A percentile compares a stretch with the other conserved stretches of the same genome.
Evolutionary conservation across 1,140 invertebrate genomes (phyloP).

Genomic region (Dysdera silvatica): DNA sequence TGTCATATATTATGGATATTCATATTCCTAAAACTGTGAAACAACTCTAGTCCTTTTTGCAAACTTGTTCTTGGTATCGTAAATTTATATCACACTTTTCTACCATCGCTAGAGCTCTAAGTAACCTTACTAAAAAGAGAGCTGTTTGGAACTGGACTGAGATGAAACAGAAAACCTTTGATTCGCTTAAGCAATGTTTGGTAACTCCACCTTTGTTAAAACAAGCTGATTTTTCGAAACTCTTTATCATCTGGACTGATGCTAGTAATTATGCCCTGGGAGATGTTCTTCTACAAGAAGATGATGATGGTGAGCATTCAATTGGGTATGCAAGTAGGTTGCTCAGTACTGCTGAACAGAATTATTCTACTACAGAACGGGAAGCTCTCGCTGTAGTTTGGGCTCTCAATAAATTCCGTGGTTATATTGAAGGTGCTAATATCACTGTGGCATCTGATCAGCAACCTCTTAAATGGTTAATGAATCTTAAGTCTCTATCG

Average conservation of each 20-base stretch:
- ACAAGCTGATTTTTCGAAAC: background rate
- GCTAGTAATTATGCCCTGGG: slow-evolving; percentile 28
- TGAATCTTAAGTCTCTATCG: background rate
- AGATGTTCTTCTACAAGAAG: slow-evolving; percentile 36
- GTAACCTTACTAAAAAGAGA: too few relatives aligned
- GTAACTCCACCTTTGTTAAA: slow-evolving; percentile 4
- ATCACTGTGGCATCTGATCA: slow-evolving; percentile 37
- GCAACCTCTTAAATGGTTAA: slow-evolving; percentile 9
- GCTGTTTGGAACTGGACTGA: too few relatives aligned
- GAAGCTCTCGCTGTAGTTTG: slow-evolving; percentile 34
- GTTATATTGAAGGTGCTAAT: slow-evolving; percentile 33
- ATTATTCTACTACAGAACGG: slow-evolving; percentile 33
- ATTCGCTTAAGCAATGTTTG: too few relatives aligned
- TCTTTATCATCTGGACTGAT: slow-evolving; percentile 11
- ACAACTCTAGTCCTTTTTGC: too few relatives aligned
- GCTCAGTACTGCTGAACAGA: slow-evolving; percentile 12
- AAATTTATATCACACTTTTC: too few relatives aligned
- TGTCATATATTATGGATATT: too few relatives aligned
- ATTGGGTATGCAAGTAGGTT: slow-evolving; percentile 33
- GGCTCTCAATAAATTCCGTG: slow-evolving; percentile 30
- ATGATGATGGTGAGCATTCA: slow-evolving; percentile 27
- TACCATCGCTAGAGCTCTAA: too few relatives aligned
- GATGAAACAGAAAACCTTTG: too few relatives aligned
- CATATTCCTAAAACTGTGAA: too few relatives aligned
- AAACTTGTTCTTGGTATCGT: too few relatives aligned